Percentiles rank a stretch among this genome's conserved stretches.
Conservation (phyloP, 2,797 vertebrate genomes). For the Hafferia zeledoni region DNA sequence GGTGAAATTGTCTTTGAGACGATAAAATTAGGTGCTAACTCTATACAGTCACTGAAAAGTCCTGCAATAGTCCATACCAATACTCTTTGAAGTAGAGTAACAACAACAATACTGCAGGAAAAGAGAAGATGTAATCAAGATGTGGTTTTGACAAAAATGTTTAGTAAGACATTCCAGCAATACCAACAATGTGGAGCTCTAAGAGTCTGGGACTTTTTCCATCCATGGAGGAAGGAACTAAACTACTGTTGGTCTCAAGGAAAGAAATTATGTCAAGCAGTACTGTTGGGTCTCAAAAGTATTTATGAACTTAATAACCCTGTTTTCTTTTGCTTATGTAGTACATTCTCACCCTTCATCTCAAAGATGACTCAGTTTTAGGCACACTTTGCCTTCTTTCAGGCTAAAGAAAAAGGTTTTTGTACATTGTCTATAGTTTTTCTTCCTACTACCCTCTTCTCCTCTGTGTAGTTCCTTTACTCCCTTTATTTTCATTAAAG, state of each 20-base stretch:
- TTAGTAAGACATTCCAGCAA: not conserved
- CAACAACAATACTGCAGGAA: not conserved
- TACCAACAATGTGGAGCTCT: not conserved
- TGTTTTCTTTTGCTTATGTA: not conserved
- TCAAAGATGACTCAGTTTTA: not conserved
- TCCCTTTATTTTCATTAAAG: not conserved
- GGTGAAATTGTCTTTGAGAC: not conserved
- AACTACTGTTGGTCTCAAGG: not conserved
- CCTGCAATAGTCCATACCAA: not conserved
- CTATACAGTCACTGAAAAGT: not conserved
- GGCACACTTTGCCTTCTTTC: not conserved
- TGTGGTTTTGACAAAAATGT: not conserved
- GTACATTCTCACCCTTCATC: not conserved
- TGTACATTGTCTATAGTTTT: not conserved
- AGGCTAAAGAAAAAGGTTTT: not conserved
- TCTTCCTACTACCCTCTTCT: not conserved
- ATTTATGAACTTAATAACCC: not conserved
- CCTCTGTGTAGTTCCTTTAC: not conserved
- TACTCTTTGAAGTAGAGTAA: not conserved
- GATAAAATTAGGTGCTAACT: not conserved
- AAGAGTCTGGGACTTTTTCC: not conserved
- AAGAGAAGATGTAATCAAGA: not conserved
- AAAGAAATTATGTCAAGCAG: not conserved
- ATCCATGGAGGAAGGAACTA: not conserved
- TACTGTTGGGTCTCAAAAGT: not conserved